These are phyloP conservation scores for Stomatorhinus ivindoensis DNA, from an alignment of 2,113 vertebrate species.

Conservation along the genomic window DNA sequence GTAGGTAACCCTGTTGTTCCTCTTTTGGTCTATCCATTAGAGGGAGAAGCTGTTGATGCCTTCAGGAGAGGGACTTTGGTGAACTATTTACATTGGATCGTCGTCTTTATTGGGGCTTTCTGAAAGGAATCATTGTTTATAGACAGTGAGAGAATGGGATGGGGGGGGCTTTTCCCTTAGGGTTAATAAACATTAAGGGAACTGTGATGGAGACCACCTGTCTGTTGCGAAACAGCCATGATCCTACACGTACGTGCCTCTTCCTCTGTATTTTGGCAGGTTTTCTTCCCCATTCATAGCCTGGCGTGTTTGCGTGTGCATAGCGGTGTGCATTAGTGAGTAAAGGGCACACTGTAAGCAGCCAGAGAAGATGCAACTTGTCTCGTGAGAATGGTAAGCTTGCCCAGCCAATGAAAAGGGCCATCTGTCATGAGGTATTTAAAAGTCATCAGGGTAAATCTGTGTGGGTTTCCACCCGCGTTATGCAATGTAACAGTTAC, in stretches of 20 bases:
- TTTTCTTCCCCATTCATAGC: background rate
- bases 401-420: background rate
- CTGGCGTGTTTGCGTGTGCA: background rate
- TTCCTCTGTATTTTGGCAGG: background rate
- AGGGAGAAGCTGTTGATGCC: constrained; percentile 22
- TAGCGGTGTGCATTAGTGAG: background rate
- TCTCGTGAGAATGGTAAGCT: background rate
- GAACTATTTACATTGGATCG: constrained; percentile 50
- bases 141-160: constrained; percentile 12
- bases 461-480: background rate
- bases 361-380: background rate
- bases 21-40: constrained; percentile 28
- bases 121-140: constrained; percentile 48
- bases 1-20: constrained; percentile 55
- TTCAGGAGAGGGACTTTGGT: constrained; percentile 39
- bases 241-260: background rate
- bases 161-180: constrained; percentile 14
- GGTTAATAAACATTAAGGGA: constrained; percentile 27
- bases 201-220: constrained; percentile 24
- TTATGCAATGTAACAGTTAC: background rate
- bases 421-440: background rate
- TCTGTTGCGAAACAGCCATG: constrained; percentile 1
- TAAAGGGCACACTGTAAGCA: background rate
- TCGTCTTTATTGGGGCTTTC: constrained; percentile 34
- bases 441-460: background rate